Evolutionary conservation across 2,888 invertebrate species (phyloP), one percentile per base, ranked within the genome.

Genomic region (Aplocera efformata): DNA sequence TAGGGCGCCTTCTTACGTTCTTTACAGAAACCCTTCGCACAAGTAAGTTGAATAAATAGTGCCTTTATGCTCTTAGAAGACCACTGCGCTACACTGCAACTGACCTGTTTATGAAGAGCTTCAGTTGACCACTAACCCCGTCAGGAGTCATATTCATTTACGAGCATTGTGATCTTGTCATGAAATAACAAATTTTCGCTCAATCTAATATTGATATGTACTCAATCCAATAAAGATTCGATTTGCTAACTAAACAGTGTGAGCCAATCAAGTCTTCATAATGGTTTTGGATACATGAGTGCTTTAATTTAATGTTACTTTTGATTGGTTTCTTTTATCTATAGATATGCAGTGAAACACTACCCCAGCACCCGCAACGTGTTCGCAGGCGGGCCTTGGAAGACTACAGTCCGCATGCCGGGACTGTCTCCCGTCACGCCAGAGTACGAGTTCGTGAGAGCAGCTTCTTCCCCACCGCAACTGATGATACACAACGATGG

Each of bases 311-410:
- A n/a, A n/a, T n/a, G n/a, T n/a, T n/a, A n/a, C n/a, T n/a, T n/a
- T 8, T 9, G 3, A 26, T 7, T 27, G 3, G 9, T n/a, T 8
- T 25, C 3, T 26, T 22, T 8, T 21, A 13, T 7, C 47, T 63
- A 5, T 69, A 85, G 85, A 56, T 83, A 76, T 46, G 65, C 80
- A 21, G 55, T 82, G 34, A 82, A 82, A 43, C 79, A 79, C 48
- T 70, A 59, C 50, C 66, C 70, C 7, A 60, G 59, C 4, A 66
- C 66, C 3, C 69, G 72, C 10, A 72, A 68, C 44, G 56, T 75
- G 9, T 69, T 65, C 44, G 48, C 63, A 10, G 53, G 60, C 13
- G 3, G 13, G 13, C 13, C 13, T 17, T 83, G 81, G 84, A 79
- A 77, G 67, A 78, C 75, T 6, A 72, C 80, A 1, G 56, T 67